Base-by-base conservation (phyloP, 2,797 vertebrate species). In the Clarias platycephalus region DNA sequence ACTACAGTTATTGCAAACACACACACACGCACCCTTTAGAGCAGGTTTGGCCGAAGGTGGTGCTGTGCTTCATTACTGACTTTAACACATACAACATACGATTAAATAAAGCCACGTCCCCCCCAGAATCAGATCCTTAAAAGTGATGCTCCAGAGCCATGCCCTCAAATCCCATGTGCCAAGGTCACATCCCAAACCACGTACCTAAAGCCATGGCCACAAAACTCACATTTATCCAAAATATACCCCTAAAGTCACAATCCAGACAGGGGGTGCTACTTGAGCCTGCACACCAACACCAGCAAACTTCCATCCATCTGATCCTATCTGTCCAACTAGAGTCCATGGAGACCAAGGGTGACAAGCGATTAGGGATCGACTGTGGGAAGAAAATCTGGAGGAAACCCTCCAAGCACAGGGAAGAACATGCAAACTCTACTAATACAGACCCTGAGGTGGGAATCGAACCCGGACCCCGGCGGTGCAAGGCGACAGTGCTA, bases 51-150 rank as follows among this genome's bases (percentile, higher is more conserved):
- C 80, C 66, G 71, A 81, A 37, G 66, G 44, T 70, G 28, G 22
- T 60, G 22, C n/a, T 82, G 67, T 71, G 81, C 44, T 82, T 82
- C 81, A 71, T 82, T 82, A 72, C 31, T 72, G 55, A 49, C 15
- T 60, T 82, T 20, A 82, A 70, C 64, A 67, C n/a, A 24, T 74
- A n/a, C 55, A n/a, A 60, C 13, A 62, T n/a, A 24, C 20, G 24
- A 60, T 31, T 76, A 31, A n/a, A 62, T 78, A 9, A 12, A 64
- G 34, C 58, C 77, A 78, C 31, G 2, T 37, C 34, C 24, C 57
- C 16, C 18, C 5, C 12, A 40, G 12, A 58, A 75, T 12, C 72
- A 57, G 28, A 12, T 28, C n/a, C n/a, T 53, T 3, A 8, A 49
- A 49, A 49, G 70, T 49, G n/a, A 55, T 18, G n/a, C 16, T 20